phyloP scores from a whole-genome alignment of 2,113 vertebrate species.

The Nyctereutes procyonoides region DNA sequence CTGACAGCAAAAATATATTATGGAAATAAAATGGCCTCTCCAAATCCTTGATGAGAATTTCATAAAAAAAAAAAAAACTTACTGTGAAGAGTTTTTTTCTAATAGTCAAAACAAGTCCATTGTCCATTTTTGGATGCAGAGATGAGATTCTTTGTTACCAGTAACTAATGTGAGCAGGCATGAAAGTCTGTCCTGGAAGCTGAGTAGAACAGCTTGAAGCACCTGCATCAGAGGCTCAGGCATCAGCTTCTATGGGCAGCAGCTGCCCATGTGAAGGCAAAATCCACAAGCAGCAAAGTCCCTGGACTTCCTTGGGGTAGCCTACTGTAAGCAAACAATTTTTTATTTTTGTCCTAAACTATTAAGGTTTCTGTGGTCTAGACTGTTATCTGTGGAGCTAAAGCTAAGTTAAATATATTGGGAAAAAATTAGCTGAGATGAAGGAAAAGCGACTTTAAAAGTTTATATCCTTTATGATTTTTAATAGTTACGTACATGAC shows the following conservation, averaged over 20 bases:
- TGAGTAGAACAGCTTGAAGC: neutral
- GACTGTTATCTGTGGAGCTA: neutral
- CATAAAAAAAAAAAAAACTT: neutral
- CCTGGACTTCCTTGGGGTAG: fast-evolving
- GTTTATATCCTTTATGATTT: neutral
- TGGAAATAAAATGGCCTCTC: neutral
- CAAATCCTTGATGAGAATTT: neutral
- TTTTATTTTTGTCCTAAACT: neutral
- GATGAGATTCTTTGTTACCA: neutral
- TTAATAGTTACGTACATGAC: neutral
- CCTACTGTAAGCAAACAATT: neutral
- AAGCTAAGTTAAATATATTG: neutral
- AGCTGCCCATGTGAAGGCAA: neutral
- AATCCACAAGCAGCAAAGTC: neutral
- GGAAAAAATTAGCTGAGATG: neutral
- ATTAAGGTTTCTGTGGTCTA: neutral
- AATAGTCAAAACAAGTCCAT: neutral
- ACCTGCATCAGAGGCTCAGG: fast-evolving
- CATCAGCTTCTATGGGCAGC: fast-evolving
- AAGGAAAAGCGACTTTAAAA: neutral
- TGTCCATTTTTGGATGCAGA: neutral
- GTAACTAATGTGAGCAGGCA: neutral
- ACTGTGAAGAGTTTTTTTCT: neutral
- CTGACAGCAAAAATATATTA: neutral
- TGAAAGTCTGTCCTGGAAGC: neutral